Conservation (phyloP, 2,113 vertebrate species). For the Mus spicilegus region DNA sequence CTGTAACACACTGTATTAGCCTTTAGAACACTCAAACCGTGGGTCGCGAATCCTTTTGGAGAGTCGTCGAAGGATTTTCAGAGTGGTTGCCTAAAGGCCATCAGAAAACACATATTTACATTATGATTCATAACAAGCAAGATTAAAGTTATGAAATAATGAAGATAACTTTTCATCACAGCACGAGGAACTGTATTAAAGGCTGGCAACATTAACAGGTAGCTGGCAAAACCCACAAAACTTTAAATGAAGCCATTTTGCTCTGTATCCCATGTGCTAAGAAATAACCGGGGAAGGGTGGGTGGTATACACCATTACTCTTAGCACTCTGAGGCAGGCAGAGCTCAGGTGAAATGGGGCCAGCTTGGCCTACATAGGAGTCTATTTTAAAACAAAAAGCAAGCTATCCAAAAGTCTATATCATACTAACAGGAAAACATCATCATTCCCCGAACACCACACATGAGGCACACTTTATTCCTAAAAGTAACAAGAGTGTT, state of each 20-base stretch:
- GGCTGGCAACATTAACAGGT: neutral
- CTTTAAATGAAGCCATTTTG: neutral
- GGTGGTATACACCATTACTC: neutral
- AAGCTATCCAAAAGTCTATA: neutral
- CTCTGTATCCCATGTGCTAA: too few relatives aligned
- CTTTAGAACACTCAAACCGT: neutral
- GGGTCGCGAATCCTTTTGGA: neutral
- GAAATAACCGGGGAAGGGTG: neutral
- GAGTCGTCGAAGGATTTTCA: neutral
- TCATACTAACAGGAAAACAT: too few relatives aligned
- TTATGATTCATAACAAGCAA: neutral
- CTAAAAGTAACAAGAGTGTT: neutral
- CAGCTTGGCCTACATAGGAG: neutral
- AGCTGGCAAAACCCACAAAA: neutral
- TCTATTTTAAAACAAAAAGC: neutral
- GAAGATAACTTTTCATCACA: neutral
- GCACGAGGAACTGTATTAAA: neutral
- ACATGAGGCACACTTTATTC: too few relatives aligned
- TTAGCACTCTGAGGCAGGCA: neutral
- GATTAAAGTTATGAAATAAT: neutral
- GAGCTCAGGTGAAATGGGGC: neutral
- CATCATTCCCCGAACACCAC: neutral
- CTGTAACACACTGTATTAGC: neutral
- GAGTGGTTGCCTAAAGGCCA: neutral
- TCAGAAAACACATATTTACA: neutral